A percentile compares a stretch with the other conserved stretches of the same genome.
These are phyloP conservation scores for Semotilus atromaculatus DNA, from an alignment of 2,797 vertebrate genomes.

Conservation along the genomic window DNA sequence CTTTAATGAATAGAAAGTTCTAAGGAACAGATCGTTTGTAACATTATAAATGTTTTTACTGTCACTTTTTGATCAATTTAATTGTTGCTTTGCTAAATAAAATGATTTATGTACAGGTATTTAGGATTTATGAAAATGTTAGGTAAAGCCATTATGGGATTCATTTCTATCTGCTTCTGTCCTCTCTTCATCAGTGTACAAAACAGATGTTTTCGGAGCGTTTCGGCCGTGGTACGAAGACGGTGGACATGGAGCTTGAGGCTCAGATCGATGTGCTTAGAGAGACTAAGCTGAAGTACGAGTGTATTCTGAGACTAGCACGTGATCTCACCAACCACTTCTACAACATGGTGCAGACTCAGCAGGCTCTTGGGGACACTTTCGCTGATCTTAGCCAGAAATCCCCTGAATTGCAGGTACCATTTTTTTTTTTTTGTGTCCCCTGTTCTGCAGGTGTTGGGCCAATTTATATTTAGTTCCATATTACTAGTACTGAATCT, in stretches of 20 bases:
- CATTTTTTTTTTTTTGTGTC: not conserved
- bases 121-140: not conserved
- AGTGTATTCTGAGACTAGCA: constrained; percentile 87
- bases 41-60: not conserved
- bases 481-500: not conserved
- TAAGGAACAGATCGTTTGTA: not conserved
- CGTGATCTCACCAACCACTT: constrained; percentile 89
- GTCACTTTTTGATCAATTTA: not conserved
- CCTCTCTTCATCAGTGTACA: constrained; percentile 80
- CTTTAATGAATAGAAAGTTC: not conserved
- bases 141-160: not conserved
- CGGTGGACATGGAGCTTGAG: constrained; percentile 95
- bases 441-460: not conserved
- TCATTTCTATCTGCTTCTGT: not conserved
- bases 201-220: constrained; percentile 95
- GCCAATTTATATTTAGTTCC: not conserved
- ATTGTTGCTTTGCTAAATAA: not conserved
- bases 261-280: constrained; percentile 93
- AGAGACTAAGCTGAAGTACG: constrained; percentile 95
- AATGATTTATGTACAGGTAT: not conserved
- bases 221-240: constrained; percentile 91
- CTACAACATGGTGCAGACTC: constrained; percentile 93
- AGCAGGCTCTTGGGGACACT: constrained; percentile 92
- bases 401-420: constrained; percentile 94
- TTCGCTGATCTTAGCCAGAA: constrained; percentile 98